phyloP scores from a whole-genome alignment of 2,888 invertebrate genomes.

The Drosophila phalerata region DNA sequence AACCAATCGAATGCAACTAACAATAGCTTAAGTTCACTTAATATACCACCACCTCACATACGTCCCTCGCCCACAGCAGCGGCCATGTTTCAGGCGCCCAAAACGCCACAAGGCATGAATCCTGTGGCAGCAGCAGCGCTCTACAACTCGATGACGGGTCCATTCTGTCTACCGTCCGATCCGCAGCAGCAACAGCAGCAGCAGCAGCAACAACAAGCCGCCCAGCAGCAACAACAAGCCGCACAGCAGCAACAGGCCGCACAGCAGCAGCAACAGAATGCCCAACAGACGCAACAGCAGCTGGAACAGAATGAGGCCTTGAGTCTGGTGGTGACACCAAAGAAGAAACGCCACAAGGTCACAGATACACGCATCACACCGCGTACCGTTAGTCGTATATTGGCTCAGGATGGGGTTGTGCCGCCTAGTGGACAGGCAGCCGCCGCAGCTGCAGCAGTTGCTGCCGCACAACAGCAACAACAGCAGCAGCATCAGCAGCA shows the following conservation, averaged over 20 bases:
- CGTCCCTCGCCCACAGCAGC: conserved; percentile 90
- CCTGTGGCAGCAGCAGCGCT: conserved; percentile 88
- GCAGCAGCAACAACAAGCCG: conserved; percentile 88
- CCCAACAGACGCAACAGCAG: conserved; percentile 88
- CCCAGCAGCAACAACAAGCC: conserved; percentile 85
- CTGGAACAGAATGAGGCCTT: conserved; percentile 97
- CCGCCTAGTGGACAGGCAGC: conserved; percentile 85
- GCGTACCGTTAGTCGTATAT: conserved; percentile 93
- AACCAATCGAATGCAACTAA: conserved; percentile 80
- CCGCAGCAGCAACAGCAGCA: conserved; percentile 89
- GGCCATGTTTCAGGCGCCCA: conserved; percentile 94
- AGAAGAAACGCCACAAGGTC: conserved; percentile 98
- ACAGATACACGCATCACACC: conserved; percentile 97
- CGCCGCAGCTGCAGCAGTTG: conserved; percentile 52
- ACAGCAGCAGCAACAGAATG: conserved; percentile 87
- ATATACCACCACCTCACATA: conserved; percentile 88
- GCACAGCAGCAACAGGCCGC: conserved; percentile 88
- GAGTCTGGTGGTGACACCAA: conserved; percentile 96
- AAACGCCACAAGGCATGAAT: conserved; percentile 89
- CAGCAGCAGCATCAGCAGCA: conserved; percentile 60
- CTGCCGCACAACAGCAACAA: conserved; percentile 85
- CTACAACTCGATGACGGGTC: conserved; percentile 89
- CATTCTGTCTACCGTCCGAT: conserved; percentile 88
- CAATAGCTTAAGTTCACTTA: conserved; percentile 86
- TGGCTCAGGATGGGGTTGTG: conserved; percentile 92